Evolutionary conservation across 2,888 invertebrate genomes (phyloP).

Genomic region (Poecilus cupreus): DNA sequence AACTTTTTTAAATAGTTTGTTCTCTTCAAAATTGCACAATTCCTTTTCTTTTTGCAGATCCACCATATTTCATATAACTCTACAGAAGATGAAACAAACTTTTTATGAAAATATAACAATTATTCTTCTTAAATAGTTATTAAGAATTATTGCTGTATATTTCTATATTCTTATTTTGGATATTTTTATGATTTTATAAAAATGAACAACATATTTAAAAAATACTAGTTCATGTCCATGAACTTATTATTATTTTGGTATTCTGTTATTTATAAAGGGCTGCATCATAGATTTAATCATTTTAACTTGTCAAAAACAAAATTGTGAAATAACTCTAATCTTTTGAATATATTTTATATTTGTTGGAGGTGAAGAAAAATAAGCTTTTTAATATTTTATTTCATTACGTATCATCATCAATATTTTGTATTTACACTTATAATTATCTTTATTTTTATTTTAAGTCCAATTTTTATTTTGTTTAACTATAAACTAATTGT

Average conservation of each 20-base stretch:
- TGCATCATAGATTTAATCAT: background rate
- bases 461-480: background rate
- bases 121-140: too few species aligned
- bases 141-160: too few species aligned
- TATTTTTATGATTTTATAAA: too few species aligned
- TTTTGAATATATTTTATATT: background rate
- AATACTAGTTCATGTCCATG: background rate
- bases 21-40: too few species aligned
- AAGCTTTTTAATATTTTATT: background rate
- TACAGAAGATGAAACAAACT: too few species aligned
- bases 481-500: constrained; percentile 22
- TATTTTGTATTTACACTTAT: background rate
- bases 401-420: background rate
- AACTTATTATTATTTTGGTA: background rate
- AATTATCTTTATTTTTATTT: background rate
- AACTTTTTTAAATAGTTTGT: too few species aligned
- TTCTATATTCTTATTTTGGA: too few species aligned
- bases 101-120: too few species aligned
- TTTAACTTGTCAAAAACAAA: constrained; percentile 22
- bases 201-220: too few species aligned
- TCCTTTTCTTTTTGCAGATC: too few species aligned
- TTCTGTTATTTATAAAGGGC: background rate
- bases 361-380: constrained; percentile 3
- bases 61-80: too few species aligned
- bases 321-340: constrained; percentile 1